A percentile compares a stretch with the other conserved stretches of the same genome.
These are phyloP conservation scores for Drosophila melanocephala DNA, from an alignment of 2,888 invertebrate genomes.

Conservation along the genomic window DNA sequence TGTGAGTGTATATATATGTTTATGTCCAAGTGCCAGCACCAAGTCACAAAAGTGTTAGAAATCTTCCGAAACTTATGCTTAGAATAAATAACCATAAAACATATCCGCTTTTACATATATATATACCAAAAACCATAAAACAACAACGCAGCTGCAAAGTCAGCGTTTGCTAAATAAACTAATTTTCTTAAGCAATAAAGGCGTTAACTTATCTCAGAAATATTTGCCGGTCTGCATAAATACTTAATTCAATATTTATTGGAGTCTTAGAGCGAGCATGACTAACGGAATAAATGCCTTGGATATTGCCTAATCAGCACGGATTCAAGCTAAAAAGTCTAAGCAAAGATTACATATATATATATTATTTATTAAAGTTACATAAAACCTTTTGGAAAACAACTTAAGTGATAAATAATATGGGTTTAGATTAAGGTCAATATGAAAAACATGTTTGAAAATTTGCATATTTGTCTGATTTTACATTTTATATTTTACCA, in stretches of 20 bases:
- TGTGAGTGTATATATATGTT: slow-evolving; percentile 6
- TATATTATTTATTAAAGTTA: background rate
- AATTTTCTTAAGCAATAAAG: slow-evolving; percentile 1
- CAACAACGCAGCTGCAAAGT: background rate
- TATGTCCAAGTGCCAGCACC: slow-evolving; percentile 36
- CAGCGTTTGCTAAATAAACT: slow-evolving; percentile 13
- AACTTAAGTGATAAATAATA: background rate
- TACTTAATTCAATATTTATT: background rate
- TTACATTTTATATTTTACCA: background rate
- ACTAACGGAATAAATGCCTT: background rate
- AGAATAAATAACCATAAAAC: slow-evolving; percentile 28
- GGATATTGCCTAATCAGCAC: background rate
- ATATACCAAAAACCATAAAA: slow-evolving; percentile 5
- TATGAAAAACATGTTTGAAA: background rate
- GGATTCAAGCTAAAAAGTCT: background rate
- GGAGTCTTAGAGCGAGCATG: background rate
- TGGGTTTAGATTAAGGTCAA: background rate
- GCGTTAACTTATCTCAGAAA: background rate
- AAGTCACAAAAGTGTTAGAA: slow-evolving; percentile 19
- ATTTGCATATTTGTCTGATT: background rate
- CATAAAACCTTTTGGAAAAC: too few relatives aligned
- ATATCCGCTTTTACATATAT: slow-evolving; percentile 12
- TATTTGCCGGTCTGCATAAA: background rate
- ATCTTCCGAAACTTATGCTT: slow-evolving; percentile 13
- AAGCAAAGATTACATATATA: background rate